These are phyloP conservation scores for Hiodon alosoides DNA, from an alignment of 2,113 vertebrate genomes.

Conservation along the genomic window DNA sequence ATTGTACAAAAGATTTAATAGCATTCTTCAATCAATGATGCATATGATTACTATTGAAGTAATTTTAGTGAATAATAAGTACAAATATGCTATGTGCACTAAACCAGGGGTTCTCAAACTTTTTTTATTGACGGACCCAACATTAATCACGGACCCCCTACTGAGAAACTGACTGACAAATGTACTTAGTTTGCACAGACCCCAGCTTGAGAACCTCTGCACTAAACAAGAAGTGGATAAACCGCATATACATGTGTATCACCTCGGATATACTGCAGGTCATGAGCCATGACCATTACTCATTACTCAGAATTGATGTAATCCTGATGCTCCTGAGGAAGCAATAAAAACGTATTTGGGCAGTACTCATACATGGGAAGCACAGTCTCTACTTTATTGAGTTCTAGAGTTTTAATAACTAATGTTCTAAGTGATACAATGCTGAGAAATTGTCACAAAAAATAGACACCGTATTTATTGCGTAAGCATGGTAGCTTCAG, in stretches of 20 bases:
- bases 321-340: constrained; percentile 56
- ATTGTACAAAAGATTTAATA: too few species aligned
- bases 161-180: too few species aligned
- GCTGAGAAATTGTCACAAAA: constrained; percentile 82
- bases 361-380: constrained; percentile 75
- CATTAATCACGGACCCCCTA: too few species aligned
- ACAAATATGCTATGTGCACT: too few species aligned
- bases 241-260: constrained; percentile 2
- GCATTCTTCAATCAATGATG: too few species aligned
- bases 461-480: constrained; percentile 58
- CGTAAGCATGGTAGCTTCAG: background rate
- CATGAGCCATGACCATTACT: background rate
- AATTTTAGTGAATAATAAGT: too few species aligned
- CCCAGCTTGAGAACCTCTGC: too few species aligned
- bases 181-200: too few species aligned
- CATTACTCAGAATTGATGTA: constrained; percentile 21
- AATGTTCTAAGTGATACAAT: constrained; percentile 82
- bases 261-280: constrained; percentile 10
- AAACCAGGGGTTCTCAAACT: too few species aligned
- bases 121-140: too few species aligned
- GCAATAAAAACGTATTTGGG: constrained; percentile 58
- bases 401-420: constrained; percentile 78
- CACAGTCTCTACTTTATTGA: constrained; percentile 78
- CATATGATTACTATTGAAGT: too few species aligned
- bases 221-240: background rate